A percentile compares a stretch with the other conserved stretches of the same genome.
These are phyloP conservation scores for Leucophenga maculata DNA, from an alignment of 2,888 invertebrate genomes.

Conservation along the genomic window DNA sequence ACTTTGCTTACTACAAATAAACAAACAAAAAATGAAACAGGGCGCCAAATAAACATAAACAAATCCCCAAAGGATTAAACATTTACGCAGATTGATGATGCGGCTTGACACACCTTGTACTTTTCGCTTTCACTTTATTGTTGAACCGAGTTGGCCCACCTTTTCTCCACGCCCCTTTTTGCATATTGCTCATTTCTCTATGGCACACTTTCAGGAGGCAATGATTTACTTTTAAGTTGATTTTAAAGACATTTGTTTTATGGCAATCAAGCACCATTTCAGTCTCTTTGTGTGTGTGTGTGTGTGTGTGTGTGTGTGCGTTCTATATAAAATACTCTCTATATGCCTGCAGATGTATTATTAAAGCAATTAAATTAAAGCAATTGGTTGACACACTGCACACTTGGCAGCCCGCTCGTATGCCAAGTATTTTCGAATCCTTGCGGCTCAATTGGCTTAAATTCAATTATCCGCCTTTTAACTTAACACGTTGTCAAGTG, in stretches of 20 bases:
- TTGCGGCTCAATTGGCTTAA: not conserved
- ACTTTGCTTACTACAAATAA: no score
- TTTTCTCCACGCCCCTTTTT: not conserved
- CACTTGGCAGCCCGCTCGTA: no score
- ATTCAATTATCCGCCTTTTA: not conserved
- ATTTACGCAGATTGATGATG: slow-evolving; percentile 62
- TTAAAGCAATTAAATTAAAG: not conserved
- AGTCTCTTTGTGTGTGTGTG: no score
- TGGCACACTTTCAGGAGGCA: slow-evolving; percentile 14
- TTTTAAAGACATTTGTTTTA: not conserved
- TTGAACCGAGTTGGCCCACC: not conserved
- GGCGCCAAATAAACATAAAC: slow-evolving; percentile 35
- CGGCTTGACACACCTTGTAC: slow-evolving; percentile 56
- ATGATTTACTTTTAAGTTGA: slow-evolving; percentile 11
- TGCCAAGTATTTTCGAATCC: no score
- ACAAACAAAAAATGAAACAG: not conserved
- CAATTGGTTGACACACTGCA: no score
- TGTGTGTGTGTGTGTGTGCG: not conserved
- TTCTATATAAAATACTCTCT: not conserved
- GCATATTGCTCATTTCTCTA: not conserved
- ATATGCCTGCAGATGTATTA: not conserved
- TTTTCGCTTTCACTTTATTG: slow-evolving; percentile 37
- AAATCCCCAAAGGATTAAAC: slow-evolving; percentile 60
- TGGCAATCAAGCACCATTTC: not conserved
- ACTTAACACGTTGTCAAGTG: not conserved